phyloP scores from a whole-genome alignment of 92 coral and sea anemone genomes.

The Palythoa caribaeorum region DNA sequence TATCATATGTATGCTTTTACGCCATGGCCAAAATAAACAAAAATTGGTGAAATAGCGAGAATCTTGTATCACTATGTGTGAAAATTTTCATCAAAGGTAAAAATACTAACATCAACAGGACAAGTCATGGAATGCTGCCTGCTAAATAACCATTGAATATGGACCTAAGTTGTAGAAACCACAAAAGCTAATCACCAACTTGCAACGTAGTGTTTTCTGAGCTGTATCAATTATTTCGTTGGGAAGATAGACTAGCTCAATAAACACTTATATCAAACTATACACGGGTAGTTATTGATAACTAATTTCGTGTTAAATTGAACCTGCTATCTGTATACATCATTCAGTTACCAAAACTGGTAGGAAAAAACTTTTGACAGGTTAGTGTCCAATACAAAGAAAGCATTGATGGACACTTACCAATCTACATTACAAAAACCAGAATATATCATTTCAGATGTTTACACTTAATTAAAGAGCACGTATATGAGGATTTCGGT shows the following conservation, averaged over 20 bases:
- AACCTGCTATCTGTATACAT: too few relatives aligned
- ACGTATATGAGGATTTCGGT: too few relatives aligned
- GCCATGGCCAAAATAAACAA: neutral
- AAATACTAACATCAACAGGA: slow-evolving; percentile 39
- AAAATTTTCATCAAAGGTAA: neutral
- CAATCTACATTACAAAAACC: too few relatives aligned
- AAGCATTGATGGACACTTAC: too few relatives aligned
- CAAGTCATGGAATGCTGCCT: slow-evolving; percentile 11
- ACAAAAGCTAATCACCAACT: neutral
- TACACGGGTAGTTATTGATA: neutral
- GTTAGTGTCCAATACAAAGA: too few relatives aligned
- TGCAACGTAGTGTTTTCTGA: neutral
- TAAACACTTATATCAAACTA: neutral
- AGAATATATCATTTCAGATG: too few relatives aligned
- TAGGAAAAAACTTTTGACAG: too few relatives aligned
- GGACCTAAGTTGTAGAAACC: slow-evolving; percentile 6
- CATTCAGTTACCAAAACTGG: too few relatives aligned
- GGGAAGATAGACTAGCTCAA: neutral
- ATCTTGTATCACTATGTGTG: neutral
- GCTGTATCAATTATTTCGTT: neutral
- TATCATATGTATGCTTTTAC: neutral
- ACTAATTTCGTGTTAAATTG: neutral
- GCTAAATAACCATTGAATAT: neutral
- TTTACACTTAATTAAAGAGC: too few relatives aligned
- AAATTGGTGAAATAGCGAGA: neutral